Conservation (phyloP, 2,797 vertebrate genomes). For the Orestias chungarensis region DNA sequence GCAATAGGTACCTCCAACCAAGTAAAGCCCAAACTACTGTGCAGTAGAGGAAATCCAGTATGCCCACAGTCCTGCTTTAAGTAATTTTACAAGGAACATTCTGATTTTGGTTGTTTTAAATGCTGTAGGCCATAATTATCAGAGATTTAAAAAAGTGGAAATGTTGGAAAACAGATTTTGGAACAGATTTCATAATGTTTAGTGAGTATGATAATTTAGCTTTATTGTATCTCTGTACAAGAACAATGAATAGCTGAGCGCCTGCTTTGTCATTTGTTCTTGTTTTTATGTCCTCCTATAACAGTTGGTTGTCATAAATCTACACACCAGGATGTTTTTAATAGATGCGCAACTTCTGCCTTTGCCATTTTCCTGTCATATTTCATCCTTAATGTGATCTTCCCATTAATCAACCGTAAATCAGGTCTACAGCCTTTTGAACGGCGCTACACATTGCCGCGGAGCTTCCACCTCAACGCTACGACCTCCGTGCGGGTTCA, state of each 20-base stretch:
- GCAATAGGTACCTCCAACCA: not conserved
- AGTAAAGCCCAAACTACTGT: not conserved
- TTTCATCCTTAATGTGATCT: conserved; percentile 12
- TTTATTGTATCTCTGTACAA: not conserved
- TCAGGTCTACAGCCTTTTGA: conserved; percentile 36
- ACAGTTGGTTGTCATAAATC: conserved; percentile 11
- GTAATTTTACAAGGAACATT: not conserved
- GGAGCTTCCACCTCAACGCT: conserved; percentile 28
- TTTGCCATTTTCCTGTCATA: conserved; percentile 5
- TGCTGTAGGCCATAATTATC: not conserved
- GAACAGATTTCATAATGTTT: not conserved
- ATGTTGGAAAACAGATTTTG: not conserved
- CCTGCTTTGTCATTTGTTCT: conserved; percentile 15
- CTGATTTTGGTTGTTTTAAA: not conserved
- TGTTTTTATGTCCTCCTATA: conserved; percentile 6
- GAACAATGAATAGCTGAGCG: no score
- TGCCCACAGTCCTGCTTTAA: not conserved
- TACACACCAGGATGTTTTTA: conserved; percentile 11
- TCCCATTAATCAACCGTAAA: conserved; percentile 19
- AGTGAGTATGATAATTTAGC: not conserved
- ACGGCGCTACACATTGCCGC: conserved; percentile 20
- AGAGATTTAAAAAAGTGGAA: not conserved
- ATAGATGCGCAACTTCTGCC: conserved; percentile 14
- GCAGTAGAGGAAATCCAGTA: not conserved
- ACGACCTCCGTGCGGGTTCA: conserved; percentile 27